Evolutionary conservation across 2,113 vertebrate genomes (phyloP).

Genomic region (Ranitomeya variabilis): DNA sequence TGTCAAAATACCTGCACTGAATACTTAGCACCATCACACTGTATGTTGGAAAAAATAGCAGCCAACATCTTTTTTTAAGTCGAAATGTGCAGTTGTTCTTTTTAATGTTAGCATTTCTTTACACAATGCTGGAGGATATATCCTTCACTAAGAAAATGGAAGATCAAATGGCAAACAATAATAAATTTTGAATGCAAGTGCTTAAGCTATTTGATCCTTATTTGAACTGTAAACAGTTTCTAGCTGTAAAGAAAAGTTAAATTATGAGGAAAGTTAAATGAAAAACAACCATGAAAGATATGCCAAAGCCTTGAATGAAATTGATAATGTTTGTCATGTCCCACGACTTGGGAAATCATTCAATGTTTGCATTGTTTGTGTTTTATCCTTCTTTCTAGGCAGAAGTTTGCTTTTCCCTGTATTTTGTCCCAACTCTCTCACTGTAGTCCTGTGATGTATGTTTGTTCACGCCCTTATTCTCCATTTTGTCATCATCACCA

Average conservation of each 20-base stretch:
- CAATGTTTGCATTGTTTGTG: too few species aligned
- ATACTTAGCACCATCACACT: conserved; percentile 16
- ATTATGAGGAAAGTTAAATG: background rate
- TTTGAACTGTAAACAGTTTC: conserved; percentile 26
- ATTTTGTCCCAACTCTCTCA: too few species aligned
- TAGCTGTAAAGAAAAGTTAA: conserved; percentile 1
- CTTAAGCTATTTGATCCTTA: conserved; percentile 43
- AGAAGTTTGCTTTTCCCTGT: too few species aligned
- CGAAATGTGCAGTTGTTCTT: background rate
- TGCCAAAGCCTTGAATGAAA: background rate
- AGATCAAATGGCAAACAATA: conserved; percentile 27
- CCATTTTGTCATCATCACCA: too few species aligned
- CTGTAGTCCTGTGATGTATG: too few species aligned
- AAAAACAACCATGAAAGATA: background rate
- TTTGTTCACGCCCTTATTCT: too few species aligned
- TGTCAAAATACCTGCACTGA: conserved; percentile 23
- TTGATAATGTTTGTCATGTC: too few species aligned
- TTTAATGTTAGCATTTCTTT: conserved; percentile 17
- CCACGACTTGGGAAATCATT: too few species aligned
- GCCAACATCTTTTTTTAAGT: conserved; percentile 30
- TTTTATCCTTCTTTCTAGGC: too few species aligned
- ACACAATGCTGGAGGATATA: conserved; percentile 17
- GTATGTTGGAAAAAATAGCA: conserved; percentile 4
- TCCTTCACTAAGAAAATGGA: conserved; percentile 17
- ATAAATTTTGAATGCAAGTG: conserved; percentile 42